phyloP scores from a whole-genome alignment of 2,888 invertebrate species.

The Protodeltote pygarga region DNA sequence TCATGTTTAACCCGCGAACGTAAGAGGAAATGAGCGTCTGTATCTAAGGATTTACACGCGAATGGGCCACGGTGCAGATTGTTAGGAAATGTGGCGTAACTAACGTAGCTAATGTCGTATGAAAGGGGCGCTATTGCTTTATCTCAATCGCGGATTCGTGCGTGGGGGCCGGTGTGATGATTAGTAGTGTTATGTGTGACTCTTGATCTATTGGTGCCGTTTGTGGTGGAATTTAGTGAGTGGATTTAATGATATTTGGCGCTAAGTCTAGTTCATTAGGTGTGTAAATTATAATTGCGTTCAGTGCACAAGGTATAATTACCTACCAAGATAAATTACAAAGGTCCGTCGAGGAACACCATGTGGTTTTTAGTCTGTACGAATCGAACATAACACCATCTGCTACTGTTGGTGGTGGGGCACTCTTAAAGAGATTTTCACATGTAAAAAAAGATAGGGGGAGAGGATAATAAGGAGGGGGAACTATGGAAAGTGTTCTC shows the following conservation, averaged over 20 bases:
- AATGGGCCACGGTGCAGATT: conserved; percentile 80
- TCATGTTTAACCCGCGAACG: conserved; percentile 61
- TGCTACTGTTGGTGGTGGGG: too few relatives aligned
- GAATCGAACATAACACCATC: too few relatives aligned
- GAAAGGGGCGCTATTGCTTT: conserved; percentile 83
- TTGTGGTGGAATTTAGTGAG: not conserved
- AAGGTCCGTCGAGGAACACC: too few relatives aligned
- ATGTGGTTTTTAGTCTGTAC: too few relatives aligned
- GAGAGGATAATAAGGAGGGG: too few relatives aligned
- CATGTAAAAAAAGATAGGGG: too few relatives aligned
- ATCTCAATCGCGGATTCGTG: conserved; percentile 73
- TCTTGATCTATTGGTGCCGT: conserved; percentile 39
- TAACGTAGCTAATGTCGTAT: conserved; percentile 86
- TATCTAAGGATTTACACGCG: conserved; percentile 87
- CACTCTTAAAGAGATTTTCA: too few relatives aligned
- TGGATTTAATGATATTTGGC: not conserved
- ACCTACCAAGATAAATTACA: too few relatives aligned
- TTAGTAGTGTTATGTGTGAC: conserved; percentile 57
- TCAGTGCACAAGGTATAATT: too few relatives aligned
- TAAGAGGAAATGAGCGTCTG: conserved; percentile 82
- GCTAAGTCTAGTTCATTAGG: not conserved
- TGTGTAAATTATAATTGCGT: not conserved
- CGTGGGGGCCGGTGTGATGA: conserved; percentile 61
- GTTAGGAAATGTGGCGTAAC: conserved; percentile 85
- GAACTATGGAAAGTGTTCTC: too few relatives aligned